phyloP scores from a whole-genome alignment of 2,797 vertebrate genomes.

The Sparidentex hasta region DNA sequence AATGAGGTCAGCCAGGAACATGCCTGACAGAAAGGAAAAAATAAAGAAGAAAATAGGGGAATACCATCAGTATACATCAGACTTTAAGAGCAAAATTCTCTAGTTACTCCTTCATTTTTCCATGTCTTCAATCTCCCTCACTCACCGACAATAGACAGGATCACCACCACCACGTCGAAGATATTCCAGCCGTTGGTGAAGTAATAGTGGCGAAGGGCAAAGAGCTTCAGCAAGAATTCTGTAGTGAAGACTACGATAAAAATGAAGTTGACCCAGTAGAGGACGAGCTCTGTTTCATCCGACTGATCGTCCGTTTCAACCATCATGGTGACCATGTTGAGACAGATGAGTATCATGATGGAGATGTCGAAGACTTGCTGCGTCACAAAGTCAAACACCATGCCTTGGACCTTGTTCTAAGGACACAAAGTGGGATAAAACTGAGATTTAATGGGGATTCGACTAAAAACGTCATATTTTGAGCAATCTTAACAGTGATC shows the following conservation, averaged over 20 bases:
- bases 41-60: not conserved
- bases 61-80: constrained; percentile 15
- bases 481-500: constrained; percentile 1
- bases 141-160: constrained; percentile 98
- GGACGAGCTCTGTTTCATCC: constrained; percentile 92
- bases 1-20: constrained; percentile 98
- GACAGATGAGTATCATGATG: constrained; percentile 99
- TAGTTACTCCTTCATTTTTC: not conserved
- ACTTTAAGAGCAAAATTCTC: not conserved
- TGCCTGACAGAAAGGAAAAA: constrained; percentile 84
- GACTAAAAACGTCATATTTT: not conserved
- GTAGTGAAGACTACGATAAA: constrained; percentile 98
- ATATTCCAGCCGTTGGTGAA: constrained; percentile 99
- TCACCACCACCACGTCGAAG: constrained; percentile 99
- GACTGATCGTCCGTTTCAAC: constrained; percentile 98
- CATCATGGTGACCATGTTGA: constrained; percentile 99
- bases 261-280: constrained; percentile 99
- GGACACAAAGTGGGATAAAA: constrained; percentile 20
- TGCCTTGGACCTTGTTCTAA: constrained; percentile 96
- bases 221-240: constrained; percentile 98
- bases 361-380: constrained; percentile 99
- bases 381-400: constrained; percentile 97
- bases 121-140: constrained; percentile 46
- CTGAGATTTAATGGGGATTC: not conserved
- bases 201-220: constrained; percentile 97